A percentile compares a stretch with the other conserved stretches of the same genome.
Evolutionary conservation across 30 jellyfish, hydroid and myxozoan species (phyloP).

Genomic region (Nemopilema nomurai): DNA sequence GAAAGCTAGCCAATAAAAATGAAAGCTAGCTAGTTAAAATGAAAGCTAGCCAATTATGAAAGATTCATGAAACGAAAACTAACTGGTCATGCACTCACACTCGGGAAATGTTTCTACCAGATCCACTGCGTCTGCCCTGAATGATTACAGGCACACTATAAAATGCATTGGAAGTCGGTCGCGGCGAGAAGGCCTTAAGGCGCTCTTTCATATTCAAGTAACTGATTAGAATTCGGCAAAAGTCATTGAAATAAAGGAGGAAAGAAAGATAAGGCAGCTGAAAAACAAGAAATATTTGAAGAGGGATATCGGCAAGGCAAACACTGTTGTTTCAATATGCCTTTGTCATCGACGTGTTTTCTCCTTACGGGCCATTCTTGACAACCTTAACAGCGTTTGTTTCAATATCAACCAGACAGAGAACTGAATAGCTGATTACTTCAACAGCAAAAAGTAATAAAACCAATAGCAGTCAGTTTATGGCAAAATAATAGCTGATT

Average conservation of each 20-base stretch:
- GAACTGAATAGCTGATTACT: not conserved
- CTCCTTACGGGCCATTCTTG: not conserved
- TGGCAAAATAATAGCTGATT: not conserved
- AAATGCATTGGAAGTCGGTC: too few relatives aligned
- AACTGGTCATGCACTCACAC: too few relatives aligned
- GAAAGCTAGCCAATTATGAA: too few relatives aligned
- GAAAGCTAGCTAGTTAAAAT: too few relatives aligned
- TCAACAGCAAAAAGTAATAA: not conserved
- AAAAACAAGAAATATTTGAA: slow-evolving; percentile 36
- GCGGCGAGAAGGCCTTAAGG: too few relatives aligned
- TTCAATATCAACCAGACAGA: not conserved
- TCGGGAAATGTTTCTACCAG: too few relatives aligned
- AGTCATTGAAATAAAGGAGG: slow-evolving; percentile 26
- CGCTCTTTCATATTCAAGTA: not conserved
- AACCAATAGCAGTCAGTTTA: not conserved
- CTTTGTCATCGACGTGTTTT: slow-evolving; percentile 11
- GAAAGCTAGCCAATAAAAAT: too few relatives aligned
- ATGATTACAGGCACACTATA: too few relatives aligned
- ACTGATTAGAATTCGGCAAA: slow-evolving; percentile 38
- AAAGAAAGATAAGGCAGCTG: slow-evolving; percentile 35
- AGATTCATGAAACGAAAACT: too few relatives aligned
- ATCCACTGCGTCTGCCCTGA: too few relatives aligned
- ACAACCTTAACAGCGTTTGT: not conserved
- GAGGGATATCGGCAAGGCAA: slow-evolving; percentile 34
- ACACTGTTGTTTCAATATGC: slow-evolving; percentile 23